Evolutionary conservation across 2,888 invertebrate genomes (phyloP).

Genomic region (Mythimna lalbum): DNA sequence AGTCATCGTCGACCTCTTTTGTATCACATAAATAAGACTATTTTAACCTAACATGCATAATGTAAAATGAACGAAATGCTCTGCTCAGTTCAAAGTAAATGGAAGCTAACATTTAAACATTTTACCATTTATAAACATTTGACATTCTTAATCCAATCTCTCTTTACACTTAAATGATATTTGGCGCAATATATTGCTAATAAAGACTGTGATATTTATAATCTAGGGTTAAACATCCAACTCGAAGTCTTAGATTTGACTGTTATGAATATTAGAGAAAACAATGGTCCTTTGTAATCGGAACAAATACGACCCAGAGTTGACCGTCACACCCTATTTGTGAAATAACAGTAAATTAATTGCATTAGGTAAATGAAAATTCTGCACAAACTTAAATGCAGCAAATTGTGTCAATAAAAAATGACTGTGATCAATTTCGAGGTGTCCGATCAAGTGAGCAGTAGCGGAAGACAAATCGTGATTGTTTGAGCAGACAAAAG

Average conservation of each 20-base stretch:
- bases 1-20: conserved; percentile 6
- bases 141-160: conserved; percentile 46
- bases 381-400: conserved; percentile 62
- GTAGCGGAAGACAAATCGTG: conserved; percentile 85
- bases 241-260: conserved; percentile 19
- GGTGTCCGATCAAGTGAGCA: conserved; percentile 70
- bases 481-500: conserved; percentile 75
- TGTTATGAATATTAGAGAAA: conserved; percentile 17
- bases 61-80: conserved; percentile 58
- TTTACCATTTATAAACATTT: conserved; percentile 48
- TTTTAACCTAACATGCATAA: conserved; percentile 52
- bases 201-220: conserved; percentile 39
- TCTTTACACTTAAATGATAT: conserved; percentile 65
- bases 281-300: conserved; percentile 38
- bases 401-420: conserved; percentile 31
- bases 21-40: conserved; percentile 47
- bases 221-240: conserved; percentile 32
- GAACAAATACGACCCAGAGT: conserved; percentile 25
- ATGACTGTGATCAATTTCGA: conserved; percentile 46
- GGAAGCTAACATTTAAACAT: conserved; percentile 44
- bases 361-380: conserved; percentile 36
- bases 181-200: conserved; percentile 79
- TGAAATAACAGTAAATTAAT: conserved; percentile 38
- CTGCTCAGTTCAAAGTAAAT: conserved; percentile 59
- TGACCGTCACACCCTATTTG: conserved; percentile 30